Conservation (phyloP, 2,113 vertebrate species). For the Melozone crissalis region DNA sequence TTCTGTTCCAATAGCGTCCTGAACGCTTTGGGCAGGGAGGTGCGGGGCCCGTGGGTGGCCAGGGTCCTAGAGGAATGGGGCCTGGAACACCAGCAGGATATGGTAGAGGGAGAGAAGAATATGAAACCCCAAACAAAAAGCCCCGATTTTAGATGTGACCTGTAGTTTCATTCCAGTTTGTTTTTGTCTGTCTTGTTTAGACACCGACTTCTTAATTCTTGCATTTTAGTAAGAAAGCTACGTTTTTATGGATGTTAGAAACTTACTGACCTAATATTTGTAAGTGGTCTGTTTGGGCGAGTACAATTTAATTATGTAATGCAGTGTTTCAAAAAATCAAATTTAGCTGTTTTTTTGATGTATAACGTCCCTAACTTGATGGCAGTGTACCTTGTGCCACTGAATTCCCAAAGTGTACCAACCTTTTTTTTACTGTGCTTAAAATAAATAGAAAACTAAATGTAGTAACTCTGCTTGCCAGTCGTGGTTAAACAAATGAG, state of each 20-base stretch:
- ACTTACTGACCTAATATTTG: constrained; percentile 85
- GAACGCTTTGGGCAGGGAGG: constrained; percentile 96
- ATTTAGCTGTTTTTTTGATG: constrained; percentile 78
- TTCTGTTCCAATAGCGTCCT: constrained; percentile 89
- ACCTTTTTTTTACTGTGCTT: constrained; percentile 85
- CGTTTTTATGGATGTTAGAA: constrained; percentile 87
- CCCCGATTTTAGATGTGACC: constrained; percentile 93
- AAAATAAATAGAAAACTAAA: constrained; percentile 90
- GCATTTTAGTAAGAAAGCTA: constrained; percentile 92
- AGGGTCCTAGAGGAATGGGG: constrained; percentile 90
- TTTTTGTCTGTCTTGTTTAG: constrained; percentile 85
- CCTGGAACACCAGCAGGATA: constrained; percentile 91
- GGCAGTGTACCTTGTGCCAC: constrained; percentile 95
- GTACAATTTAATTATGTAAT: constrained; percentile 82
- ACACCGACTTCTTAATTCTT: constrained; percentile 93
- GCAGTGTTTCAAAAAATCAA: constrained; percentile 78
- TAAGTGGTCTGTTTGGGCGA: constrained; percentile 83
- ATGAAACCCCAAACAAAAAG: constrained; percentile 97
- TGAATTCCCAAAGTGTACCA: constrained; percentile 90
- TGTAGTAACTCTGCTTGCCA: constrained; percentile 77
- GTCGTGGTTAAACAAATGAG: constrained; percentile 72
- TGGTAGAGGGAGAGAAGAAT: constrained; percentile 98
- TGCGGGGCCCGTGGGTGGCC: constrained; percentile 86
- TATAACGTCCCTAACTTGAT: constrained; percentile 85
- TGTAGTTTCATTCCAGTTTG: constrained; percentile 86